Evolutionary conservation across 2,888 invertebrate genomes (phyloP).

Genomic region (Lepidochrysops patricia): DNA sequence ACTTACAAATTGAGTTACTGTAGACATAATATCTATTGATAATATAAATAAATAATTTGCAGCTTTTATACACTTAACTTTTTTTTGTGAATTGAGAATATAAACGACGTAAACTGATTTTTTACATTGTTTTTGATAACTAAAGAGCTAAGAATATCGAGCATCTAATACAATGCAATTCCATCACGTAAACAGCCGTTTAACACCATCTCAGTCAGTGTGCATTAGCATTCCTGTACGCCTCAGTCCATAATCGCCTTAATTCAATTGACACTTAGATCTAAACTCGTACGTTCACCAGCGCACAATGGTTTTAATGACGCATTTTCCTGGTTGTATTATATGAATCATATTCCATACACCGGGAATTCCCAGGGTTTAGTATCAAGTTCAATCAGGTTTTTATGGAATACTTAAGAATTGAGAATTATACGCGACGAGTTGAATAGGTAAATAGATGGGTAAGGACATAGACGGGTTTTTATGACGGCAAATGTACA

Average conservation of each 20-base stretch:
- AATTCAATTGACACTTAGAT: background rate
- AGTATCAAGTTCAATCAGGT: constrained; percentile 33
- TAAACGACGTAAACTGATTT: too few relatives aligned
- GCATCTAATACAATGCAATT: background rate
- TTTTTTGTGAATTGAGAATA: too few relatives aligned
- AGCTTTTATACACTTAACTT: too few relatives aligned
- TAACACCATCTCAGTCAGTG: background rate
- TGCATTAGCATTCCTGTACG: background rate
- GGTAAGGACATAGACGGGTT: too few relatives aligned
- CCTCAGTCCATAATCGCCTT: background rate
- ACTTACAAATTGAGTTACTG: too few relatives aligned
- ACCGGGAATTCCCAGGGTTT: constrained; percentile 44
- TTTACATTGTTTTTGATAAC: background rate
- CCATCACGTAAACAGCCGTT: background rate
- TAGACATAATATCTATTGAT: too few relatives aligned
- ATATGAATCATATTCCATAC: constrained; percentile 40
- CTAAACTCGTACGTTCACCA: background rate
- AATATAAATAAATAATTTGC: too few relatives aligned
- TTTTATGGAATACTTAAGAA: constrained; percentile 15
- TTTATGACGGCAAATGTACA: too few relatives aligned
- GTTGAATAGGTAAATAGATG: too few relatives aligned
- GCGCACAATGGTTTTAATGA: constrained; percentile 24
- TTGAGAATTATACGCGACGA: too few relatives aligned
- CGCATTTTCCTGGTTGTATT: constrained; percentile 24
- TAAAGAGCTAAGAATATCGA: background rate